phyloP scores from a whole-genome alignment of 2,113 vertebrate genomes.

The Polypterus bichir region DNA sequence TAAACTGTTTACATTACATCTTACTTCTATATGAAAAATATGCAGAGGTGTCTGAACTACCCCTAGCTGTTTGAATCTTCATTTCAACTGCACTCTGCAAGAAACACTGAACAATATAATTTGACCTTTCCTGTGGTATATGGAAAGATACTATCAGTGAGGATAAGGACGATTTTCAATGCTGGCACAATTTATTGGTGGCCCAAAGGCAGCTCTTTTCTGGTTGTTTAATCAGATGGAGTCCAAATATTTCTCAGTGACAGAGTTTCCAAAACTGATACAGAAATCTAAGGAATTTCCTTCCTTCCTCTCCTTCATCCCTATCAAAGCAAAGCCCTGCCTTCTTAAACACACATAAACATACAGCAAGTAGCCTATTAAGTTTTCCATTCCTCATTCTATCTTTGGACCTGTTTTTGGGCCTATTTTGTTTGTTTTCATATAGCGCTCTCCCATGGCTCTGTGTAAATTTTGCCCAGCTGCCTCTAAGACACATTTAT shows the following conservation, averaged over 20 bases:
- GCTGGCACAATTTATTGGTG: no score
- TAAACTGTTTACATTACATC: no score
- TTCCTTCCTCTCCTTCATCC: slow-evolving; percentile 10
- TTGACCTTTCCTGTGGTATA: no score
- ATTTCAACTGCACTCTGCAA: no score
- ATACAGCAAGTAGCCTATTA: background rate
- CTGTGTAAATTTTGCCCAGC: slow-evolving; percentile 23
- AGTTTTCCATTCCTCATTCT: background rate
- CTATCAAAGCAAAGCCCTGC: slow-evolving; percentile 6
- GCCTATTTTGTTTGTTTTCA: background rate
- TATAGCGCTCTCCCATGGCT: slow-evolving; percentile 11
- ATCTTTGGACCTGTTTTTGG: slow-evolving; percentile 18
- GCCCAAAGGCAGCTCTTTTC: slow-evolving; percentile 12
- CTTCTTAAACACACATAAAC: slow-evolving; percentile 4
- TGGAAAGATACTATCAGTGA: no score
- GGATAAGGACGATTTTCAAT: no score
- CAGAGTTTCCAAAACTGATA: slow-evolving; percentile 26
- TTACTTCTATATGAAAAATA: no score
- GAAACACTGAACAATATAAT: no score
- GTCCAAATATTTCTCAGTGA: slow-evolving; percentile 33
- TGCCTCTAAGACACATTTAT: background rate
- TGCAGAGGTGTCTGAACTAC: no score
- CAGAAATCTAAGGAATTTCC: slow-evolving; percentile 45
- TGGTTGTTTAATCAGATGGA: slow-evolving; percentile 25
- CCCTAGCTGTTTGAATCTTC: no score